These are phyloP conservation scores for Oryzias celebensis DNA, from an alignment of 2,113 vertebrate species.

Conservation along the genomic window DNA sequence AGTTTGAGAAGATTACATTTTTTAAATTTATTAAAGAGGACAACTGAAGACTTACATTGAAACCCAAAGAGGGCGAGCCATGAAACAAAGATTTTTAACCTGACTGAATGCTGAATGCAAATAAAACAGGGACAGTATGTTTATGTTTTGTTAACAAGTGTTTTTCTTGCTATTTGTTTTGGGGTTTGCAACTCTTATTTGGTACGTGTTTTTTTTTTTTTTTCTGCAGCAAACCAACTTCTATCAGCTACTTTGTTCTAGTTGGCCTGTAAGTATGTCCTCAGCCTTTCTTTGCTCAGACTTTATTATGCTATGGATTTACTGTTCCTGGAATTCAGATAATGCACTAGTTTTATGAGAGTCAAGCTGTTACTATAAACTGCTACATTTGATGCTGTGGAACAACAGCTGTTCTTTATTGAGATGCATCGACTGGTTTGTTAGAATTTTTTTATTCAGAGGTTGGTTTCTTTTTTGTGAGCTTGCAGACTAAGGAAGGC, in stretches of 20 bases:
- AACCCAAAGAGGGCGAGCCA: not conserved
- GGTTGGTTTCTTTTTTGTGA: conserved; percentile 54
- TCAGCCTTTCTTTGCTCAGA: not conserved
- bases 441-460: conserved; percentile 32
- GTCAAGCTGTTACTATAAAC: not conserved
- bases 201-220: not conserved
- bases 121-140: not conserved
- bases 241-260: conserved; percentile 82
- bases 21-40: conserved; percentile 1
- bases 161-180: not conserved
- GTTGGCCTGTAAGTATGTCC: conserved; percentile 88
- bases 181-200: not conserved
- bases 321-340: too few relatives aligned
- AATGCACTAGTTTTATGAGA: too few relatives aligned
- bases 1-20: conserved; percentile 44
- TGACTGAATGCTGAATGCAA: not conserved
- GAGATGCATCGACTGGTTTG: not conserved
- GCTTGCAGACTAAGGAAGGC: conserved; percentile 80
- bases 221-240: conserved; percentile 81
- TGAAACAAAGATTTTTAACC: not conserved
- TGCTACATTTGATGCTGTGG: not conserved
- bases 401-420: not conserved
- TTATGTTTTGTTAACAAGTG: not conserved
- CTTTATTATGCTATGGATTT: not conserved
- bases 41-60: not conserved